Evolutionary conservation across 2,797 vertebrate species (phyloP).

Genomic region (Neomorphus geoffroyi): DNA sequence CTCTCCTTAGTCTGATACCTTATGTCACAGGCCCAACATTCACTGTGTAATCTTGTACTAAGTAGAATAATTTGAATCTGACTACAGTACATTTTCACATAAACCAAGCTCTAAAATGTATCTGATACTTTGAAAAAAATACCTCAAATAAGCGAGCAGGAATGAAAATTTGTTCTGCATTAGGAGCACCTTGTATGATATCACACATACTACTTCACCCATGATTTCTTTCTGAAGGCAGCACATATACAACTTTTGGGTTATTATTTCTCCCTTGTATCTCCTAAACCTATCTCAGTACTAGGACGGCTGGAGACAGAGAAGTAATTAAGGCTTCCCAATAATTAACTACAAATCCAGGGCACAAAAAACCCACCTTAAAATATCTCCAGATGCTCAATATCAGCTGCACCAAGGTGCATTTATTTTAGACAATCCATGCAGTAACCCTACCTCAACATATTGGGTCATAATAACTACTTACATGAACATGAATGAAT

Average conservation of each 20-base stretch:
- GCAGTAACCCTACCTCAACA: background rate
- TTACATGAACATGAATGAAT: background rate
- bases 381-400: background rate
- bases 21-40: background rate
- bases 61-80: background rate
- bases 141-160: background rate
- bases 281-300: background rate
- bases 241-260: background rate
- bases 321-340: background rate
- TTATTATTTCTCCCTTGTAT: background rate
- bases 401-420: background rate
- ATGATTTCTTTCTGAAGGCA: background rate
- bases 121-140: background rate
- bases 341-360: background rate
- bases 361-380: background rate
- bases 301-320: background rate
- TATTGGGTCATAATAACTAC: background rate
- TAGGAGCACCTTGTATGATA: background rate
- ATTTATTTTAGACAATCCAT: background rate
- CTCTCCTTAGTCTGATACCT: background rate
- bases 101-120: background rate
- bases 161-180: background rate
- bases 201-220: background rate
- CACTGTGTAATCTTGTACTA: background rate
- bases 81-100: background rate